phyloP scores from a whole-genome alignment of 2,113 vertebrate species.

The Eubucco bourcierii region DNA sequence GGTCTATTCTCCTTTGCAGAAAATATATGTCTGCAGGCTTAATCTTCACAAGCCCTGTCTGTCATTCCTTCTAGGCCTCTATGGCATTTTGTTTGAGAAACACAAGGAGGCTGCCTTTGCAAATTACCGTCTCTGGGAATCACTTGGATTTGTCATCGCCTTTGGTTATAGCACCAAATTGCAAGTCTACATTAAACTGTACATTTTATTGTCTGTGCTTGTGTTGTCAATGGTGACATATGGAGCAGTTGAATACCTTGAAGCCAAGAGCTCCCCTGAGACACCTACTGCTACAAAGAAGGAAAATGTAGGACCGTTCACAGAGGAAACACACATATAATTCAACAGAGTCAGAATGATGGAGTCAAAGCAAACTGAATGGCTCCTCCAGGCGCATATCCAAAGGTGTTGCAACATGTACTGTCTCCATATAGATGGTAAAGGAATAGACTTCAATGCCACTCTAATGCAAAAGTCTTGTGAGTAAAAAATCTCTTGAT shows the following conservation, averaged over 20 bases:
- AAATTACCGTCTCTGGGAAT: constrained; percentile 95
- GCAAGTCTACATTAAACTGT: constrained; percentile 85
- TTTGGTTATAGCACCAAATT: constrained; percentile 89
- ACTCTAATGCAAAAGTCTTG: not conserved
- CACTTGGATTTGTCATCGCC: constrained; percentile 86
- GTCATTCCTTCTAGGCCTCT: constrained; percentile 80
- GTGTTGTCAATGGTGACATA: constrained; percentile 73
- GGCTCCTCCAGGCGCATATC: not conserved
- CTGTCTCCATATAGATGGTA: not conserved
- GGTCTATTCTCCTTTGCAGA: not conserved
- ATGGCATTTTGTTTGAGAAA: constrained; percentile 84
- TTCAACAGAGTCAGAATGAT: not conserved
- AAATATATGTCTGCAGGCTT: not conserved
- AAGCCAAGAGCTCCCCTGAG: constrained; percentile 48
- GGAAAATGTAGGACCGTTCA: not conserved
- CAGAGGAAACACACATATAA: not conserved
- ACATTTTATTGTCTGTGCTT: constrained; percentile 80
- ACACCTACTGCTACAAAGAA: not conserved
- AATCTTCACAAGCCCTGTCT: not conserved
- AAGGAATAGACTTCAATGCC: not conserved
- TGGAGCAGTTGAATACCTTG: constrained; percentile 78
- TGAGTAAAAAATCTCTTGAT: not conserved
- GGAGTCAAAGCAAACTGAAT: not conserved
- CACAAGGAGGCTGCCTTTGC: constrained; percentile 92
- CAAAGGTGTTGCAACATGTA: not conserved